phyloP scores from a whole-genome alignment of 2,888 invertebrate species.

The Stegophylla sp. region DNA sequence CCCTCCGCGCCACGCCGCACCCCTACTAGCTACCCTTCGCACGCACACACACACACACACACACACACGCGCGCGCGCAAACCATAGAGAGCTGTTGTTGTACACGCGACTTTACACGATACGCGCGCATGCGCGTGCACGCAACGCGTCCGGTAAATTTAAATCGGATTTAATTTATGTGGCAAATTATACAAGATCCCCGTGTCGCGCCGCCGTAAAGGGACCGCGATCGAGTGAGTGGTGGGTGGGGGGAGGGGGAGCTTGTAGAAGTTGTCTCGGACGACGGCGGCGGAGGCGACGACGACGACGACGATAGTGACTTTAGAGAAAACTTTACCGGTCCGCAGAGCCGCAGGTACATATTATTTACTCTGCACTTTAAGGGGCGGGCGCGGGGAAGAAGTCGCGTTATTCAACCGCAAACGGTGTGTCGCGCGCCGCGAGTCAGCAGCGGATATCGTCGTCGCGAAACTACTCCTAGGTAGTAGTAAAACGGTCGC shows the following conservation, averaged over 20 bases:
- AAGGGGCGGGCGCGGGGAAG: no score
- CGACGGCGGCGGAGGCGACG: background rate
- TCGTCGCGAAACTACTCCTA: no score
- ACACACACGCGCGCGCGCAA: background rate
- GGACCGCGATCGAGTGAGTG: background rate
- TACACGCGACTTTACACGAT: constrained; percentile 21
- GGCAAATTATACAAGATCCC: constrained; percentile 49
- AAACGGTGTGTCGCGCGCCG: no score
- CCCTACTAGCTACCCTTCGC: background rate
- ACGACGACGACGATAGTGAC: constrained; percentile 1
- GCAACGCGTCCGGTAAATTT: constrained; percentile 51
- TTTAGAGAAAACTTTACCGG: constrained; percentile 28
- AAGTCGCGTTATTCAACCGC: no score
- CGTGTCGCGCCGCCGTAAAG: background rate
- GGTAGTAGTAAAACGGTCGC: no score
- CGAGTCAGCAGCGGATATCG: no score
- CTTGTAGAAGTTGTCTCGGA: no score
- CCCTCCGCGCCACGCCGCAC: background rate
- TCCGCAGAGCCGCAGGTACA: no score
- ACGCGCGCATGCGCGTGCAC: background rate
- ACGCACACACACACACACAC: background rate
- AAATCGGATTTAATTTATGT: constrained; percentile 59
- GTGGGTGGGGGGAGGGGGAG: background rate
- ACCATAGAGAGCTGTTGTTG: no score
- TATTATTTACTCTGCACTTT: no score